Evolutionary conservation across 2,113 vertebrate species (phyloP).

Genomic region (Elephas maximus): DNA sequence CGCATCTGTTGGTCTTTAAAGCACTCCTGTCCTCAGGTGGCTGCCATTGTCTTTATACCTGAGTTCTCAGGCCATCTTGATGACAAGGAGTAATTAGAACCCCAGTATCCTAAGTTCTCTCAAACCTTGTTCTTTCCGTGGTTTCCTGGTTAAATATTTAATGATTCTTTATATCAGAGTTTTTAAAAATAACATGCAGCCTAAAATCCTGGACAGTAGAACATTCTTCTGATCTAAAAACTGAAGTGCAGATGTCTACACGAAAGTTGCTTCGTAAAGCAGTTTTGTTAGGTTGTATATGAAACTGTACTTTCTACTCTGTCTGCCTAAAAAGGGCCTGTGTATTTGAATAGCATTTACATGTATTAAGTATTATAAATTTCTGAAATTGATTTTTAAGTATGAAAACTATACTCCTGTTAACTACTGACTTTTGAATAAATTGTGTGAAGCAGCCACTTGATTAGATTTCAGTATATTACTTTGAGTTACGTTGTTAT

Average conservation of each 20-base stretch:
- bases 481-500: background rate
- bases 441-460: background rate
- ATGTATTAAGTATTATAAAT: background rate
- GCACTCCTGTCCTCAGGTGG: no score
- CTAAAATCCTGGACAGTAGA: background rate
- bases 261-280: background rate
- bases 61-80: background rate
- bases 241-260: background rate
- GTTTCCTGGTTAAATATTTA: background rate
- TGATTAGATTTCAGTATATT: background rate
- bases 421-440: background rate
- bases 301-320: background rate
- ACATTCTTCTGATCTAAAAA: background rate
- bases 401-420: background rate
- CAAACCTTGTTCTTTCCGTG: no score
- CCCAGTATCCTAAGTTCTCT: background rate
- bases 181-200: background rate
- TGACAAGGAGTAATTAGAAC: background rate
- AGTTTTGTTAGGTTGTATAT: background rate
- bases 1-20: no score
- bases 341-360: background rate
- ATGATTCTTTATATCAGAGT: background rate
- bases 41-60: background rate
- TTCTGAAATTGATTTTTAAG: background rate
- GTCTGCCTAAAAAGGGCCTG: background rate